These are phyloP conservation scores for Dendrolimus houi DNA, from an alignment of 2,888 invertebrate genomes.

Conservation along the genomic window DNA sequence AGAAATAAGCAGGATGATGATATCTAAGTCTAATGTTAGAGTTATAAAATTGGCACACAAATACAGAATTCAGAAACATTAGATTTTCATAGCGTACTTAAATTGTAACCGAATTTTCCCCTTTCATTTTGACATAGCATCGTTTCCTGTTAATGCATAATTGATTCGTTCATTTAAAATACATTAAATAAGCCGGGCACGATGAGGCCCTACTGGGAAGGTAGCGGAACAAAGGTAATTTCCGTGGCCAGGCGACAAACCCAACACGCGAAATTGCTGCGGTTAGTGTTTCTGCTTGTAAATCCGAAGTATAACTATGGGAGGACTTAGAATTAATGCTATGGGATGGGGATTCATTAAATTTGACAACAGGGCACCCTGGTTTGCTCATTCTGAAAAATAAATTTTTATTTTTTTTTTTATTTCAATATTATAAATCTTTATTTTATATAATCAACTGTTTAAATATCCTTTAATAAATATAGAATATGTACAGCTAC, in stretches of 20 bases:
- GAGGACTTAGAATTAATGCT: background rate
- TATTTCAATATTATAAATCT: too few species aligned
- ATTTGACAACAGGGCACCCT: background rate
- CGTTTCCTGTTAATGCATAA: constrained; percentile 40
- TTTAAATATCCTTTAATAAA: too few species aligned
- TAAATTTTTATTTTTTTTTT: too few species aligned
- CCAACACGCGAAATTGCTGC: constrained; percentile 9
- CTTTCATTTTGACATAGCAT: constrained; percentile 40
- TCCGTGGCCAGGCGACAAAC: constrained; percentile 21
- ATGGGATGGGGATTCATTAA: background rate
- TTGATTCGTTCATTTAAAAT: constrained; percentile 58
- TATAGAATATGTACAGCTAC: too few species aligned
- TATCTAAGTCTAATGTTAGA: too few species aligned
- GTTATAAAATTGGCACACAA: too few species aligned
- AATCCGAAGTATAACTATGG: background rate
- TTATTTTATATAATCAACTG: too few species aligned
- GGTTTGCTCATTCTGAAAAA: background rate
- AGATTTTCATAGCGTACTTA: constrained; percentile 3
- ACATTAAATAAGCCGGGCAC: constrained; percentile 45
- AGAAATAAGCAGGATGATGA: too few species aligned
- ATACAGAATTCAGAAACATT: too few species aligned
- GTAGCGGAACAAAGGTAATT: constrained; percentile 40
- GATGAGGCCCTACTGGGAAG: constrained; percentile 27
- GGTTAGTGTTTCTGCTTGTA: constrained; percentile 5
- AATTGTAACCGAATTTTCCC: constrained; percentile 34